phyloP scores from a whole-genome alignment of 2,113 vertebrate species.

The Tetrax tetrax region DNA sequence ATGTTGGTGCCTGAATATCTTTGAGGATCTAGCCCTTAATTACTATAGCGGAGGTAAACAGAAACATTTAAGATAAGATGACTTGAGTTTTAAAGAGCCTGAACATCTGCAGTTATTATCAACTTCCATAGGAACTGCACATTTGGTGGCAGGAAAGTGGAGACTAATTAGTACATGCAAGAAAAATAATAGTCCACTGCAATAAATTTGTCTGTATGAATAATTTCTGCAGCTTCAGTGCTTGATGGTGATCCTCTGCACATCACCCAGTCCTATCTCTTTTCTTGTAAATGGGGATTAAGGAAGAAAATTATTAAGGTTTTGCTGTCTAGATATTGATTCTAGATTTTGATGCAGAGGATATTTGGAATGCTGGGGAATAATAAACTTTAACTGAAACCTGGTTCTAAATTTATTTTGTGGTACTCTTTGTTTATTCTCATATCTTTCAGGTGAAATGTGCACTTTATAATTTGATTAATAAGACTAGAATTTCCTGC shows the following conservation, averaged over 20 bases:
- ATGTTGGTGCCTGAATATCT: conserved; percentile 26
- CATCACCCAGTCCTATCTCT: neutral
- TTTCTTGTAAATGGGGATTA: neutral
- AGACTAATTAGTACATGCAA: neutral
- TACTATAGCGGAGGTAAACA: conserved; percentile 1
- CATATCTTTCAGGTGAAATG: neutral
- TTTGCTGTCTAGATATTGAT: neutral
- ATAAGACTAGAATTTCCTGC: neutral
- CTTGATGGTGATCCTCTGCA: neutral
- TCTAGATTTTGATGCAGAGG: neutral
- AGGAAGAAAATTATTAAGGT: neutral
- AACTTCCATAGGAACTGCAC: neutral
- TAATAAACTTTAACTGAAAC: neutral
- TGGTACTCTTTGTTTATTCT: neutral
- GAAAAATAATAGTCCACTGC: neutral
- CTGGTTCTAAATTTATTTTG: neutral
- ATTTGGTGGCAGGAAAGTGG: neutral
- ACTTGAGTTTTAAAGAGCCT: neutral
- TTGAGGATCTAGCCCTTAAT: conserved; percentile 13
- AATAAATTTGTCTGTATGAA: neutral
- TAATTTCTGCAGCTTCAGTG: neutral
- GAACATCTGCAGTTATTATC: neutral
- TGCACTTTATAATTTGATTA: neutral
- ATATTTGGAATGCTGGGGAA: neutral
- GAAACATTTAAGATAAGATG: neutral